Evolutionary conservation across 1,140 invertebrate species (phyloP), one percentile per base, ranked within the genome.

Genomic region (Drosophila punjabiensis): DNA sequence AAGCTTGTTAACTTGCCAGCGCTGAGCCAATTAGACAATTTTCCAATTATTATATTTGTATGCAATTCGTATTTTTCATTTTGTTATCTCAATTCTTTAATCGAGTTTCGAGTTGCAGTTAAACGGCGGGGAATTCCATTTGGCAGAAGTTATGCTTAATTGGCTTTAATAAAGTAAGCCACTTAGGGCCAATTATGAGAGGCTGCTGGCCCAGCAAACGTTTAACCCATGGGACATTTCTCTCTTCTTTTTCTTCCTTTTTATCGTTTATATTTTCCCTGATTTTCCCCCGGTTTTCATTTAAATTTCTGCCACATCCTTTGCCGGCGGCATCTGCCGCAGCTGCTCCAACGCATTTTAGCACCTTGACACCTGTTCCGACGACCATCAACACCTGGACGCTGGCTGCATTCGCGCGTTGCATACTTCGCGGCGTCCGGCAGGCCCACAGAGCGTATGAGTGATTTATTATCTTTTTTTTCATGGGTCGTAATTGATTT

Each of bases 401-500:
- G 70, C n/a, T 61, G 70, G 35, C 43, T 74, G 70, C 68, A 74
- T 53, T 74, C 69, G 68, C 33, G 68, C 69, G 32, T 18, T 74
- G 85, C 85, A 88, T 82, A 88, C 69, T 86, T 86, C 62, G 52
- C 52, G 55, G 85, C 69, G 41, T 39, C 16, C 47, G 30, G 52
- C 45, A 16, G 9, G 47, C n/a, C 53, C 63, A 14, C 37, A 39
- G 37, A 11, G 63, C 58, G 64, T 45, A 63, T 62, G 30, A 41
- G 28, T 61, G 30, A 50, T 47, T 59, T 59, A 47, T 39, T 30
- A 20, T 18, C 3, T 24, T 24, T 33, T 18, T 37, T 33, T n/a
- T 18, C 13, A 32, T 18, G 14, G 10, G 1, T n/a, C 11, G n/a
- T 37, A 37, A 68, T 43, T 45, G 13, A 70, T 70, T 35, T 48